These are phyloP conservation scores for Sphaeridia pumilis DNA, from an alignment of 2,888 invertebrate genomes.

Conservation along the genomic window DNA sequence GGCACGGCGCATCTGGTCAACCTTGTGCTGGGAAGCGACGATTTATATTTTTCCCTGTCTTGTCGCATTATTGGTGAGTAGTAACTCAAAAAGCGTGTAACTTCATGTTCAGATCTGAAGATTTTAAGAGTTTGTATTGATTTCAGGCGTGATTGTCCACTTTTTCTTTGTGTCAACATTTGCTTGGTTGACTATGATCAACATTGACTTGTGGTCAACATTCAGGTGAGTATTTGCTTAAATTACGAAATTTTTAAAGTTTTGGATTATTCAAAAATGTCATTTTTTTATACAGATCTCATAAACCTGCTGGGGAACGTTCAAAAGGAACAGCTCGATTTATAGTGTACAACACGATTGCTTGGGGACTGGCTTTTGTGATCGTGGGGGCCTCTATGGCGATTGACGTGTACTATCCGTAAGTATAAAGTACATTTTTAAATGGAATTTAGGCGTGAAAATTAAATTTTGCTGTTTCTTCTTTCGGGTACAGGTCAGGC, in stretches of 20 bases:
- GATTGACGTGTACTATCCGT: conserved; percentile 12
- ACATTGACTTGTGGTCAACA: conserved; percentile 30
- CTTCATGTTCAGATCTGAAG: too few species aligned
- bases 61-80: conserved; percentile 12
- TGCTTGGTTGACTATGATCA: conserved; percentile 29
- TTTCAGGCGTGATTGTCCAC: conserved; percentile 26
- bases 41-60: background rate
- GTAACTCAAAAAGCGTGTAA: too few species aligned
- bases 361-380: background rate
- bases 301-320: conserved; percentile 11
- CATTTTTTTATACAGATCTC: conserved; percentile 8
- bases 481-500: background rate
- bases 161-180: conserved; percentile 29
- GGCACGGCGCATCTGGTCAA: conserved; percentile 9
- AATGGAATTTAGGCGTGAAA: background rate
- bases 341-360: conserved; percentile 12
- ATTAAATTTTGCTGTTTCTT: background rate
- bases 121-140: too few species aligned
- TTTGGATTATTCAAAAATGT: background rate
- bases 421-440: conserved; percentile 6
- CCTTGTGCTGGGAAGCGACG: conserved; percentile 1
- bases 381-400: conserved; percentile 7
- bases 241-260: background rate
- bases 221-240: conserved; percentile 24
- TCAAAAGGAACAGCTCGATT: conserved; percentile 13